Base-by-base conservation (phyloP, 2,888 invertebrate genomes). In the Orchesellides sinensis region DNA sequence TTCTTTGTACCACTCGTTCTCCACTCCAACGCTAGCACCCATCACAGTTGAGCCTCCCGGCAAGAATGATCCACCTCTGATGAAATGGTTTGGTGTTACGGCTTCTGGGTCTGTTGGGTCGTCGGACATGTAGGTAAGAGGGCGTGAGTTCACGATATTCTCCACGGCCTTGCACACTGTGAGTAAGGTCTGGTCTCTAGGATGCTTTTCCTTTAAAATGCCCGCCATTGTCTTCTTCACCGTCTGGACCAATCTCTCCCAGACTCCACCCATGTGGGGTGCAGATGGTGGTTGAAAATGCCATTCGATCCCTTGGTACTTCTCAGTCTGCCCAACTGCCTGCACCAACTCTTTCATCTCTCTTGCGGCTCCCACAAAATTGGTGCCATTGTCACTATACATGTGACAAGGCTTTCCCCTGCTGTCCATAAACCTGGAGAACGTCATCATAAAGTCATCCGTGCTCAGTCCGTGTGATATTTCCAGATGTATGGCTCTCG, bases 371-470 rank as follows among this genome's bases (percentile, higher is more conserved):
- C 84, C 87, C 6, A 29, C 52, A 35, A 87, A 70, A 49, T 86
- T 86, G 6, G 84, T 87, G 0, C 83, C 85, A 32, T 87, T 86
- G 63, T 87, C 86, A 45, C 63, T 68, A 29, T 52, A 78, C 2
- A 86, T 73, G 1, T 78, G 54, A 3, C 8, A 29, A 1, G 81
- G 86, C n/a, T 32, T 25, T 5, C 84, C 85, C 23, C 86, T 19
- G 6, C 54, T 14, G 10, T 32, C 14, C 0, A 74, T 35, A 25
- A 84, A 84, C 12, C 83, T 40, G 23, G 47, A 4, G 52, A 78
- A 25, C 1, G 40, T 35, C 68, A 81, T 72, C 3, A 84, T 72
- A 17, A 45, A 32, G n/a, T 49, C 23, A 27, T 80, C 79, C 3
- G 83, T 56, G 25, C 27, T 59, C 14, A 59, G 25, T 5, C 40